Percentiles rank a stretch among this genome's conserved stretches.
Conservation (phyloP, 2,113 vertebrate genomes). For the Otocyon megalotis region DNA sequence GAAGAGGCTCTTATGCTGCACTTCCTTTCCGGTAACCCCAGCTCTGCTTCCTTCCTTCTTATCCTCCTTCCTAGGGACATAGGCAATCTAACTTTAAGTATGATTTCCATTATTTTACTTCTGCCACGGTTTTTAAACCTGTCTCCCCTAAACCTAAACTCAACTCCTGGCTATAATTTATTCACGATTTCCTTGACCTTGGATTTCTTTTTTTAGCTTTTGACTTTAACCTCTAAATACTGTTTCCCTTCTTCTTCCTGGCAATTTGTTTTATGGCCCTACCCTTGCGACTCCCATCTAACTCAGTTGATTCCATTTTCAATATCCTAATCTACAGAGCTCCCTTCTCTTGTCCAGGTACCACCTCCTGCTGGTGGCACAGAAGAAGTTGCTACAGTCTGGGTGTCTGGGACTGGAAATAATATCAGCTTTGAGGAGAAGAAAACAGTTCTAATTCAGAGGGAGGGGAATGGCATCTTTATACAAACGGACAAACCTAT, state of each 20-base stretch:
- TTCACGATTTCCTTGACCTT: not conserved
- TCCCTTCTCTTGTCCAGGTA: constrained; percentile 54
- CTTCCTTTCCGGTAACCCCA: constrained; percentile 48
- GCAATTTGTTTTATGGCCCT: not conserved
- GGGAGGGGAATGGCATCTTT: constrained; percentile 74
- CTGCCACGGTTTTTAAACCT: not conserved
- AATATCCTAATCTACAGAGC: not conserved
- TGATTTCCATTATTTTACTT: not conserved
- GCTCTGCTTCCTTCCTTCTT: not conserved
- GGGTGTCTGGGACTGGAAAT: constrained; percentile 53
- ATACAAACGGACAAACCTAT: constrained; percentile 85
- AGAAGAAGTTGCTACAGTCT: constrained; percentile 66
- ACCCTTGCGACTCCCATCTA: not conserved
- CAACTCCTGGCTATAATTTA: not conserved
- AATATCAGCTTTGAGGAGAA: constrained; percentile 74
- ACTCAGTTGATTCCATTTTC: not conserved
- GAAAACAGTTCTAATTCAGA: constrained; percentile 82
- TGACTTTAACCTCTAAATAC: not conserved
- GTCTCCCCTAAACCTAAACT: not conserved
- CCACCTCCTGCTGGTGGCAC: constrained; percentile 61
- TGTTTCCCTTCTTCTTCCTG: not conserved
- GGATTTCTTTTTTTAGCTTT: not conserved
- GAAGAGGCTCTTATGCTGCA: constrained; percentile 13
- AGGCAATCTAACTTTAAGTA: not conserved
- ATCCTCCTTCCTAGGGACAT: not conserved